Evolutionary conservation across 2,797 vertebrate species (phyloP).

Genomic region (Chelmon rostratus): DNA sequence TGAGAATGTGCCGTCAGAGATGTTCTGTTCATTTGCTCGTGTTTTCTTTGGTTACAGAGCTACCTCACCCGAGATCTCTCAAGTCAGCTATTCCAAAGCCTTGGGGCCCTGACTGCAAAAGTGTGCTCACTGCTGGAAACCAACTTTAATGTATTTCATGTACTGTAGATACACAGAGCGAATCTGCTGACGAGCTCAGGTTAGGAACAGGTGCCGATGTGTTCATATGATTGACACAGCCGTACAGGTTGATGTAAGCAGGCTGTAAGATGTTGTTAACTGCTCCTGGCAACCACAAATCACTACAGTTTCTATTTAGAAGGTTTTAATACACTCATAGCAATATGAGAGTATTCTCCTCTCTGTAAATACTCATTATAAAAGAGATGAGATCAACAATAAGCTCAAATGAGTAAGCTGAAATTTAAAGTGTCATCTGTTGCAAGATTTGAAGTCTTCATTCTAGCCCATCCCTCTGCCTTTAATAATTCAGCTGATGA

Average conservation of each 20-base stretch:
- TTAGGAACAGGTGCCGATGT: neutral
- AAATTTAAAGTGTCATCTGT: conserved; percentile 11
- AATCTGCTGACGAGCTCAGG: neutral
- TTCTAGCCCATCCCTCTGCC: neutral
- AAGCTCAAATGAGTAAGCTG: neutral
- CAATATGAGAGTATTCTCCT: neutral
- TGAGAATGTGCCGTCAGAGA: neutral
- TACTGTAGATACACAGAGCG: neutral
- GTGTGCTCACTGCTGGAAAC: too few species aligned
- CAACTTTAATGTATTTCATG: too few species aligned
- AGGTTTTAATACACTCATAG: neutral
- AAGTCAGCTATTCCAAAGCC: neutral
- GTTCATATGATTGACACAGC: neutral
- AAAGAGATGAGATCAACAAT: neutral
- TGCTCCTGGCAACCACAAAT: neutral
- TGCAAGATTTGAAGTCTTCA: neutral
- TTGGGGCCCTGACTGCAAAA: neutral
- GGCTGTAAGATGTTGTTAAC: too few species aligned
- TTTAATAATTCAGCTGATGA: neutral
- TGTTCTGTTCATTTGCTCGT: neutral
- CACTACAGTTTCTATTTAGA: neutral
- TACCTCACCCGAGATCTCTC: neutral
- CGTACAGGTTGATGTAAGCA: neutral
- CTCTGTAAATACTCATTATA: neutral
- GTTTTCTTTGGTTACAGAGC: neutral